Base-by-base conservation (phyloP, 2,797 vertebrate species). In the Eutrigla gurnardus region DNA sequence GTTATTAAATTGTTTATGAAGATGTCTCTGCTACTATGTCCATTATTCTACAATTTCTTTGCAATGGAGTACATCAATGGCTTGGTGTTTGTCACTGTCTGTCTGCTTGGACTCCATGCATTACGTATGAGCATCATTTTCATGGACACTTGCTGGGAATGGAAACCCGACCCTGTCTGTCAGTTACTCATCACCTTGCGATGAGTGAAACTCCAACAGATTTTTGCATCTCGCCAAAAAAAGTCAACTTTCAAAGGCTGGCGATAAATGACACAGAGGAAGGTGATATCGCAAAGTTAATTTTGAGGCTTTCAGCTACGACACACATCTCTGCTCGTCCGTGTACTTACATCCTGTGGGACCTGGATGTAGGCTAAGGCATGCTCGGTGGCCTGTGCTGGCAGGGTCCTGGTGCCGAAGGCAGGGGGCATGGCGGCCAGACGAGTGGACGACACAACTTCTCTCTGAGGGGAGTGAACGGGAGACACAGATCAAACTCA, bases 321-420 rank as follows among this genome's bases (percentile, higher is more conserved):
- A 75, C 80, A 66, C 74, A 64, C 60, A 57, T 85, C 67, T 88
- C 63, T 0, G 70, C 67, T 65, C 11, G 17, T 53, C 11, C 7
- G 67, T 25, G 9, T 53, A 97, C 97, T 98, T 90, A 99, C 98
- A 12, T 98, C 98, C 79, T 96, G 96, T 11, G 97, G 97, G 91
- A 98, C 95, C 90, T 96, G 97, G 93, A 98, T 97, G 94, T 95
- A 99, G 92, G 97, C 97, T 3, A 98, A 97, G 78, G 92, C 72
- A 63, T 98, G 97, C 92, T 99, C 97, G 0, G 96, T 96, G 92
- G 98, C 98, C 89, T 99, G 98, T 12, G 95, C 94, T 1, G 96
- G 95, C 75, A 99, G 93, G 54, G 93, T 92, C 3, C 96, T 94
- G 33, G 92, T 95, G 84, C 96, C 95, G 93, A 97, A 99, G 81